Evolutionary conservation across 2,797 vertebrate species (phyloP).

Genomic region (Liasis olivaceus): DNA sequence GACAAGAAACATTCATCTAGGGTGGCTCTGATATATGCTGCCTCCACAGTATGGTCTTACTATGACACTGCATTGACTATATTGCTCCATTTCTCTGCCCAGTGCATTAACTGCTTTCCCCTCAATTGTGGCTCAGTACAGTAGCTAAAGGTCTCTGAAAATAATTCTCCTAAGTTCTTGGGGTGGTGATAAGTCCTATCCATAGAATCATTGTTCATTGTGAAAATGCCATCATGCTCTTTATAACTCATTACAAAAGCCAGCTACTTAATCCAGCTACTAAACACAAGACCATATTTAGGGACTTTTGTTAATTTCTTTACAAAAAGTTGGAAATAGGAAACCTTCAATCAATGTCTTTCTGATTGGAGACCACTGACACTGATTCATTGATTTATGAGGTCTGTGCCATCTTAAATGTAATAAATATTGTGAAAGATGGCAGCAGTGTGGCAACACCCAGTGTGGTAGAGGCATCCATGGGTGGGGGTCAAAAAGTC

Average conservation of each 20-base stretch:
- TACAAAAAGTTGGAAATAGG: not conserved
- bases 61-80: not conserved
- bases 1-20: not conserved
- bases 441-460: not conserved
- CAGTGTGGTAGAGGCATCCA: not conserved
- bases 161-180: not conserved
- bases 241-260: not conserved
- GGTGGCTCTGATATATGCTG: not conserved
- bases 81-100: not conserved
- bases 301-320: not conserved
- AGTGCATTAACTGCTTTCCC: not conserved
- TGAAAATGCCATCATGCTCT: not conserved
- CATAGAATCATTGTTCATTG: not conserved
- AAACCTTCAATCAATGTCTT: not conserved
- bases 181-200: no score
- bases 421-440: not conserved
- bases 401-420: slow-evolving; percentile 29
- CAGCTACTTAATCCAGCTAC: not conserved
- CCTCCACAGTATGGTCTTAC: no score
- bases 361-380: slow-evolving; percentile 3
- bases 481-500: not conserved
- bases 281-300: not conserved
- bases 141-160: not conserved
- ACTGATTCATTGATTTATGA: slow-evolving; percentile 35
- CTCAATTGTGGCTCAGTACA: not conserved